Evolutionary conservation across 1,140 invertebrate genomes (phyloP).

Genomic region (Trichonephila clavata): DNA sequence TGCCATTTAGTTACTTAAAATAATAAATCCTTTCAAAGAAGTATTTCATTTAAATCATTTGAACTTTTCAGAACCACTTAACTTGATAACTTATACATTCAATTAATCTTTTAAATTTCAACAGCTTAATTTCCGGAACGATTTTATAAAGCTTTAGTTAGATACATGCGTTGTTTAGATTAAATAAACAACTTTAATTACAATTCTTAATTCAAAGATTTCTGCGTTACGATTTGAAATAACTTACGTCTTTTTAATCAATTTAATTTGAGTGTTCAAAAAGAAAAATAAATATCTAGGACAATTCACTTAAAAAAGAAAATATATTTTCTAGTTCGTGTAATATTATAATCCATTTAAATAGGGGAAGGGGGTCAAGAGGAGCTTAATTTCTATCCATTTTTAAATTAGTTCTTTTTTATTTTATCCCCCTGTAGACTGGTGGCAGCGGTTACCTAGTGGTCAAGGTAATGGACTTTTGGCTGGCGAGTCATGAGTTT

Average conservation of each 20-base stretch:
- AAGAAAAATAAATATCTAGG: not conserved
- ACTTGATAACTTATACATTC: not conserved
- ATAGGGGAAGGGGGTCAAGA: too few species aligned
- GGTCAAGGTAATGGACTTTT: too few species aligned
- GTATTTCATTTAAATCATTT: not conserved
- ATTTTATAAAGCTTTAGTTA: not conserved
- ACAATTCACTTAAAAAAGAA: not conserved
- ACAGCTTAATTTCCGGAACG: not conserved
- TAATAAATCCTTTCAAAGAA: not conserved
- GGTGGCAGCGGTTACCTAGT: too few species aligned
- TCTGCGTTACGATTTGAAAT: not conserved
- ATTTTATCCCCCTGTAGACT: too few species aligned
- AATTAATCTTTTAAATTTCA: constrained; percentile 25
- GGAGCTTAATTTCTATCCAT: too few species aligned
- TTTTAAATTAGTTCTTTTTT: too few species aligned
- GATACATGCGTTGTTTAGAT: not conserved
- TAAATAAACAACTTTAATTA: not conserved
- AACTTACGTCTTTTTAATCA: not conserved
- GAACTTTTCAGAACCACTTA: not conserved
- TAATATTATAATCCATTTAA: too few species aligned
- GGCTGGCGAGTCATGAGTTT: too few species aligned
- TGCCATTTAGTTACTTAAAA: not conserved
- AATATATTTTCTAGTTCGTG: not conserved
- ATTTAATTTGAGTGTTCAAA: not conserved
- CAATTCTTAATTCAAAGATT: not conserved